Conservation (phyloP, 2,888 invertebrate species). For the Rhingia campestris region DNA sequence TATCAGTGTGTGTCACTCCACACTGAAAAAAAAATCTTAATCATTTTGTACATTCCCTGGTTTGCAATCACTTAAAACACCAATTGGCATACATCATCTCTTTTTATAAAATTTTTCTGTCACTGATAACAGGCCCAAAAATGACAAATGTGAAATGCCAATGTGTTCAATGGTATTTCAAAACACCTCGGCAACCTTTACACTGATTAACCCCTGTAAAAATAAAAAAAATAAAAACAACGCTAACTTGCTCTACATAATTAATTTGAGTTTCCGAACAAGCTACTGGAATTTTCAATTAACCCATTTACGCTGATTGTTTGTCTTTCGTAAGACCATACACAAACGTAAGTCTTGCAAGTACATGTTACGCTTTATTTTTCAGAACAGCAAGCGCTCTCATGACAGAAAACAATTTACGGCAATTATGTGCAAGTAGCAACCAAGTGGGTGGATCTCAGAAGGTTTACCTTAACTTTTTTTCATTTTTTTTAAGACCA, state of each 20-base stretch:
- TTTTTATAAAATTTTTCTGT: background rate
- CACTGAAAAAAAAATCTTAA: background rate
- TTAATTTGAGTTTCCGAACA: slow-evolving; percentile 44
- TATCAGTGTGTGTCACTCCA: background rate
- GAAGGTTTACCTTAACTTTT: background rate
- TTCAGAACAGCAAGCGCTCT: slow-evolving; percentile 4
- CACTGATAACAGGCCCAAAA: slow-evolving; percentile 11
- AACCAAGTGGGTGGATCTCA: background rate
- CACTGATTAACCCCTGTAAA: background rate
- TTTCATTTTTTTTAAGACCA: slow-evolving; percentile 7
- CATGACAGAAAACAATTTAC: background rate
- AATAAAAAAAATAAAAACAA: background rate
- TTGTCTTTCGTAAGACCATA: slow-evolving; percentile 30
- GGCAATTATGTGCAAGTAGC: slow-evolving; percentile 26
- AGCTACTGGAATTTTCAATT: slow-evolving; percentile 57
- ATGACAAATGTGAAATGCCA: slow-evolving; percentile 13
- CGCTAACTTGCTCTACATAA: slow-evolving; percentile 17
- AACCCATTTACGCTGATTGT: slow-evolving; percentile 48
- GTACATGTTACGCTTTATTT: slow-evolving; percentile 7
- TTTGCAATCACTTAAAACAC: slow-evolving; percentile 42
- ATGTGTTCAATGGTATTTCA: background rate
- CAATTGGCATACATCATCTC: slow-evolving; percentile 20
- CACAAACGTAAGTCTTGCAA: slow-evolving; percentile 34
- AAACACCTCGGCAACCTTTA: slow-evolving; percentile 1
- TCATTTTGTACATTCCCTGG: slow-evolving; percentile 11